Evolutionary conservation across 1,140 invertebrate genomes (phyloP).

Genomic region (honey bee (Apis mellifera)): Amel_HAv3.1 CM009933.2:5637001-5637500

Average conservation of each 20-base stretch:
- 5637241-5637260: slow-evolving; percentile 47
- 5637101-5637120: background rate
- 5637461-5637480: too few species aligned
- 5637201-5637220: too few species aligned
- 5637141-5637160: background rate
- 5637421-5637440: background rate
- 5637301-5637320: slow-evolving; percentile 45
- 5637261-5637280: slow-evolving; percentile 21
- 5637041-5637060: too few species aligned
- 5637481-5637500: too few species aligned
- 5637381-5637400: background rate
- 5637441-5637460: too few species aligned
- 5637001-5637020: background rate
- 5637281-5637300: slow-evolving; percentile 49
- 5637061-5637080: too few species aligned
- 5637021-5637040: background rate
- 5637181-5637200: background rate
- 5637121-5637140: background rate
- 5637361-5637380: slow-evolving; percentile 11
- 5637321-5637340: slow-evolving; percentile 47
- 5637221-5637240: background rate
- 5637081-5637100: too few species aligned
- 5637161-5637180: background rate
- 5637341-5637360: slow-evolving; percentile 2
- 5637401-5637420: slow-evolving; percentile 4